Conservation (phyloP, 2,797 vertebrate species). For the Sebastes steindachneri region DNA sequence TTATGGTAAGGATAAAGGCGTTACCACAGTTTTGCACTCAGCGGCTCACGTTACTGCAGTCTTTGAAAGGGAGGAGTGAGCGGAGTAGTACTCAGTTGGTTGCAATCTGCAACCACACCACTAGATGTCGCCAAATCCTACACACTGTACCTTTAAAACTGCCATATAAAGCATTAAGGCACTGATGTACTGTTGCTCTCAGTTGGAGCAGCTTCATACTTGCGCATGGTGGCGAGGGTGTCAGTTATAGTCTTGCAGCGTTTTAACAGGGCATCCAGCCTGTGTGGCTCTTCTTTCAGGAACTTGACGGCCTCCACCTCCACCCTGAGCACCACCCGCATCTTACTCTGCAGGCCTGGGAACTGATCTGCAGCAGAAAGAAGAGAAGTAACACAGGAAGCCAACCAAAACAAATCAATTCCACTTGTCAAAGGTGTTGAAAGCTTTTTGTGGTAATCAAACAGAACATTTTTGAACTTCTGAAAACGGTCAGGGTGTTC, state of each 20-base stretch:
- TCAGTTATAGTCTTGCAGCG: slow-evolving; percentile 95
- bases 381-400: not conserved
- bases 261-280: slow-evolving; percentile 94
- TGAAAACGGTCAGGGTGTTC: slow-evolving; percentile 36
- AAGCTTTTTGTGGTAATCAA: slow-evolving; percentile 15
- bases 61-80: too few relatives aligned
- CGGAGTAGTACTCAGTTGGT: too few relatives aligned
- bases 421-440: not conserved
- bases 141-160: not conserved
- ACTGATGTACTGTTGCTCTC: not conserved
- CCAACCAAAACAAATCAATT: slow-evolving; percentile 14
- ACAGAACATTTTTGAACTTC: slow-evolving; percentile 10
- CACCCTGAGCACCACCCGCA: slow-evolving; percentile 96
- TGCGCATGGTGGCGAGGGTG: slow-evolving; percentile 90
- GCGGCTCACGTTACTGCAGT: too few relatives aligned
- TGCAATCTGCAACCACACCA: too few relatives aligned
- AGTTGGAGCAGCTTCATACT: slow-evolving; percentile 67
- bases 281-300: slow-evolving; percentile 96
- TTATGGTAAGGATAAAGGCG: too few relatives aligned
- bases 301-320: slow-evolving; percentile 98
- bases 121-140: too few relatives aligned
- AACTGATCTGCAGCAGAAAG: slow-evolving; percentile 87
- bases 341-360: slow-evolving; percentile 97
- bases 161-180: not conserved
- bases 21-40: too few relatives aligned